phyloP scores from a whole-genome alignment of 2,113 vertebrate species.

The Andinoacara biseriatus region DNA sequence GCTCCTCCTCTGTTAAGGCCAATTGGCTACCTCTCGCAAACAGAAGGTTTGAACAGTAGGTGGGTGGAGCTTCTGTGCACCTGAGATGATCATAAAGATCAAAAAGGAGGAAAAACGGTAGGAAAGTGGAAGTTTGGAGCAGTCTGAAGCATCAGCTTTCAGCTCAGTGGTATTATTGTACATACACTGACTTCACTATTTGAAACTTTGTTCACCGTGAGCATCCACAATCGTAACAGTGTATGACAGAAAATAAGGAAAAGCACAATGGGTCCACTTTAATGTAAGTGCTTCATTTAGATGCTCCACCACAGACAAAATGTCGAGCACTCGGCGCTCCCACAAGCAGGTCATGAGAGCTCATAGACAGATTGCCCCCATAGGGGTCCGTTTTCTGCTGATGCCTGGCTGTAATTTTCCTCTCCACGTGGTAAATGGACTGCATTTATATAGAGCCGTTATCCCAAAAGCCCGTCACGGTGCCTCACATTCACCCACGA shows the following conservation, averaged over 20 bases:
- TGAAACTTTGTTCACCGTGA: neutral
- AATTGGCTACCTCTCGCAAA: no score
- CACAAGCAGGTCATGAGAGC: conserved; percentile 6
- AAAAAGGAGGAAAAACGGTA: neutral
- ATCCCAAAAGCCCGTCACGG: conserved; percentile 14
- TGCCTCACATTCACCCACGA: conserved; percentile 9
- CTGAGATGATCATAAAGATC: neutral
- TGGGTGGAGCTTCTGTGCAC: no score
- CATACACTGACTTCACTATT: neutral
- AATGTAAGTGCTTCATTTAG: neutral
- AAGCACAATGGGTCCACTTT: neutral
- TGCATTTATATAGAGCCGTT: conserved; percentile 43
- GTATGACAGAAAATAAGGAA: neutral
- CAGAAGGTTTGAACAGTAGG: no score
- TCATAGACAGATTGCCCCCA: conserved; percentile 26
- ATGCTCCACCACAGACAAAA: neutral
- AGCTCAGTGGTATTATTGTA: neutral
- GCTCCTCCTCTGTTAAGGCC: no score
- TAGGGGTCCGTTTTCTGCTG: conserved; percentile 8
- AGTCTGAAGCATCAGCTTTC: neutral
- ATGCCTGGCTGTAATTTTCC: conserved; percentile 39
- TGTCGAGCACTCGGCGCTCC: neutral
- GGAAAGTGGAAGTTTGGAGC: neutral
- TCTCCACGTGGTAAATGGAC: conserved; percentile 47
- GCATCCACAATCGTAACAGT: neutral